These are phyloP conservation scores for Microtus pennsylvanicus DNA, from an alignment of 2,113 vertebrate genomes.

Conservation along the genomic window DNA sequence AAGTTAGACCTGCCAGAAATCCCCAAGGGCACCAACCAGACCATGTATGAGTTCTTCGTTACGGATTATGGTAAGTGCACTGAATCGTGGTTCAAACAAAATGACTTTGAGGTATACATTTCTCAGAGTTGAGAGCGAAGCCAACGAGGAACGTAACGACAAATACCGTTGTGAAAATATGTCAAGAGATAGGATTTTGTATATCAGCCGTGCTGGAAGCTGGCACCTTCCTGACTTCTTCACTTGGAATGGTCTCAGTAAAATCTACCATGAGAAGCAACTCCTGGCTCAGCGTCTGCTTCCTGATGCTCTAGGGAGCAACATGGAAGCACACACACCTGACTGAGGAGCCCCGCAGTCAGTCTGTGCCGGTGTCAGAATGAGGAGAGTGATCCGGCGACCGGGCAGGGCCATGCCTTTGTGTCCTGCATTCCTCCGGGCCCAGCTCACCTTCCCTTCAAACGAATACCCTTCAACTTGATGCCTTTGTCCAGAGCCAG, in stretches of 20 bases:
- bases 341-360: neutral
- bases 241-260: neutral
- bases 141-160: neutral
- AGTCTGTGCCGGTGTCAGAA: neutral
- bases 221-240: neutral
- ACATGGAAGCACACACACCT: neutral
- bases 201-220: neutral
- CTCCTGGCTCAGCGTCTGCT: neutral
- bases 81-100: neutral
- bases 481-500: neutral
- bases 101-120: neutral
- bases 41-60: constrained; percentile 89
- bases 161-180: neutral
- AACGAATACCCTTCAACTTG: constrained; percentile 4
- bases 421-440: too few species aligned
- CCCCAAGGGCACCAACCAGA: constrained; percentile 74
- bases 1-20: constrained; percentile 86
- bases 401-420: neutral
- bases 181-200: neutral
- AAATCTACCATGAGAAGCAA: neutral
- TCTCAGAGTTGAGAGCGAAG: neutral
- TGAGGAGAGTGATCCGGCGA: neutral
- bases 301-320: neutral
- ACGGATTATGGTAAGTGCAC: constrained; percentile 83
- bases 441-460: neutral